A percentile compares a stretch with the other conserved stretches of the same genome.
Evolutionary conservation across 30 jellyfish, hydroid and myxozoan species (phyloP).

Genomic region (Catostylus mosaicus): DNA sequence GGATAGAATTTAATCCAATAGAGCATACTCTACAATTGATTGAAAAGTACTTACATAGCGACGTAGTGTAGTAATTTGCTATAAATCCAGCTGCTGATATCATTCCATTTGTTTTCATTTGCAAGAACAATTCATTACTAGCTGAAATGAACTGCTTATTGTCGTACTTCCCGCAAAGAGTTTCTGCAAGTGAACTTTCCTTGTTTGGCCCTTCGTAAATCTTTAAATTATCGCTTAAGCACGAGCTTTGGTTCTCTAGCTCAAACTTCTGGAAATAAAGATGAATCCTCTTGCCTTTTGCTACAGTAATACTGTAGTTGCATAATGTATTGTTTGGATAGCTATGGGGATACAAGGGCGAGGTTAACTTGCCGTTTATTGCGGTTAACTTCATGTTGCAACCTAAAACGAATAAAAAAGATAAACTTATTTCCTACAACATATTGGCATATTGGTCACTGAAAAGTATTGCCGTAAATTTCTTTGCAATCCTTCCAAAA

Average conservation of each 20-base stretch:
- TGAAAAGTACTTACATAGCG: constrained; percentile 2
- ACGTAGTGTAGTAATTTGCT: constrained; percentile 27
- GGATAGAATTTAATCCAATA: no score
- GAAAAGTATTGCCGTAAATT: no score
- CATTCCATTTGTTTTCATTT: neutral
- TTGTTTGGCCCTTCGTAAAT: constrained; percentile 11
- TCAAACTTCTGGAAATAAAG: constrained; percentile 16
- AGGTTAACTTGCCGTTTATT: constrained; percentile 19
- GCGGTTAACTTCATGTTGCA: constrained; percentile 23
- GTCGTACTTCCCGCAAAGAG: neutral
- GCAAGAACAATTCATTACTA: constrained; percentile 8
- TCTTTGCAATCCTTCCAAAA: no score
- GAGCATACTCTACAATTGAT: neutral
- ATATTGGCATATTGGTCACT: no score
- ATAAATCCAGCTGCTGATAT: constrained; percentile 18
- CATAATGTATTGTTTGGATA: constrained; percentile 10
- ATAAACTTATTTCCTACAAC: neutral
- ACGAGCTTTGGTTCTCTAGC: constrained; percentile 9
- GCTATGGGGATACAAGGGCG: constrained; percentile 24
- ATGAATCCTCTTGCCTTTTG: constrained; percentile 7
- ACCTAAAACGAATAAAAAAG: no score
- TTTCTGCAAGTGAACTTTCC: constrained; percentile 12
- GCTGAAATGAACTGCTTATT: constrained; percentile 36
- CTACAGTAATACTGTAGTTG: constrained; percentile 19
- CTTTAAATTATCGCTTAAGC: neutral